Evolutionary conservation across 2,888 invertebrate genomes (phyloP).

Genomic region (Eulithis prunata): DNA sequence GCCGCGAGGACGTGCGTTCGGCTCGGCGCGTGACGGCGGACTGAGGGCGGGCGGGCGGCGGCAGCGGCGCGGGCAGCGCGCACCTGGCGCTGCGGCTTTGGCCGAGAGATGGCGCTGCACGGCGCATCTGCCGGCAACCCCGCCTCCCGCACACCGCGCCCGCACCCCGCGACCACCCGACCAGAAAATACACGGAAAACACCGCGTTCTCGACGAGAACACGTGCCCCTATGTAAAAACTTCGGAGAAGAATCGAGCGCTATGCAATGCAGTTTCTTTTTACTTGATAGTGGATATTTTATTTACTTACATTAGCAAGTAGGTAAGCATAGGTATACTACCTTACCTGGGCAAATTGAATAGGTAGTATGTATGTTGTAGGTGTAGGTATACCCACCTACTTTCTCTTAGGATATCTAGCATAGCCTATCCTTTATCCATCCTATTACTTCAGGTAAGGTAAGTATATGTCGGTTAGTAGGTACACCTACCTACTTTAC

Average conservation of each 20-base stretch:
- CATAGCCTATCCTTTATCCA: not conserved
- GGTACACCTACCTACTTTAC: not conserved
- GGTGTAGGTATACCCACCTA: no score
- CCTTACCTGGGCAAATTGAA: no score
- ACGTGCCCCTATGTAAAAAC: constrained; percentile 79
- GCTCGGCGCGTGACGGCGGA: constrained; percentile 80
- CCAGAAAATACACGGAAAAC: constrained; percentile 81
- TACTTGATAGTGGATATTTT: constrained; percentile 15
- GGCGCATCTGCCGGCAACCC: constrained; percentile 76
- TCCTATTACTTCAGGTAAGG: not conserved
- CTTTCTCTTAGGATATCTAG: no score
- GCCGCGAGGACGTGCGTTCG: constrained; percentile 69
- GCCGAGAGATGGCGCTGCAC: constrained; percentile 81
- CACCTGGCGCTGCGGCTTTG: constrained; percentile 67
- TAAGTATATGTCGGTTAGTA: not conserved
- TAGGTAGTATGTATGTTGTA: no score
- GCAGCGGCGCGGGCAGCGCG: constrained; percentile 76
- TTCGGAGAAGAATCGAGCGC: constrained; percentile 61
- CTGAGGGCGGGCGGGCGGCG: constrained; percentile 80
- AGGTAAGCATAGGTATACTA: no score
- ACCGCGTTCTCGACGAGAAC: constrained; percentile 71
- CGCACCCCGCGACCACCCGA: constrained; percentile 58
- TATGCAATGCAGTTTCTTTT: constrained; percentile 62
- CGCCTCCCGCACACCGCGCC: constrained; percentile 54
- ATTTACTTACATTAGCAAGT: not conserved